Evolutionary conservation across 2,888 invertebrate species (phyloP), one percentile per base, ranked within the genome.

Genomic region (Cremastinae sp.): DNA sequence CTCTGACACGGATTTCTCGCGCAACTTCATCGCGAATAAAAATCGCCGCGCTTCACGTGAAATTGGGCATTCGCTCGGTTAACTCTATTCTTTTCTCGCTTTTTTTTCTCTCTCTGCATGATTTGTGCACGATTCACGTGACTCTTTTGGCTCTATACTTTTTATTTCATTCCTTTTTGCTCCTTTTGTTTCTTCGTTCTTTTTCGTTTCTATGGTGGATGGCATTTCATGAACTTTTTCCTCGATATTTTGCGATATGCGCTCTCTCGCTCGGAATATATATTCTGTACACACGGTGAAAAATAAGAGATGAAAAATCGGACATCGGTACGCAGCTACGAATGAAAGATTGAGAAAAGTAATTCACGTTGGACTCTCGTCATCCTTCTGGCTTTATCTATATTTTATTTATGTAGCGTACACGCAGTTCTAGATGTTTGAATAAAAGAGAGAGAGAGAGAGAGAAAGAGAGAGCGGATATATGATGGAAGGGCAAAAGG

Each of bases 151-250:
- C 43, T 45, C 45, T 76, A 68, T 76, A 10, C 64, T n/a, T 64
- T n/a, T n/a, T n/a, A n/a, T n/a, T 69, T 20, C 61, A 18, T 76
- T 18, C 47, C 14, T 58, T n/a, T 51, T 53, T 62, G 16, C 70
- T 62, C 47, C 47, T 49, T 38, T 18, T 58, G 59, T 56, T 22
- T 70, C 70, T 22, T 65, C 75, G 61, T 66, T 74, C 59, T 18
- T 71, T 75, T 75, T 77, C 78, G 75, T 77, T 76, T 71, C 75
- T 74, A 69, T 80, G 79, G 74, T 78, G 78, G 78, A 78, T 75
- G 74, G 75, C 71, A 79, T 77, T 70, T 59, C 77, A 75, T 77
- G 49, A 49, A 12, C 47, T 45, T 74, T 65, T 74, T 79, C 80
- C 78, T 34, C 76, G 75, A 80, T 81, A 78, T 77, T 78, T 74